Evolutionary conservation across 2,797 vertebrate species (phyloP), one percentile per base, ranked within the genome.

Genomic region (Chelon auratus): DNA sequence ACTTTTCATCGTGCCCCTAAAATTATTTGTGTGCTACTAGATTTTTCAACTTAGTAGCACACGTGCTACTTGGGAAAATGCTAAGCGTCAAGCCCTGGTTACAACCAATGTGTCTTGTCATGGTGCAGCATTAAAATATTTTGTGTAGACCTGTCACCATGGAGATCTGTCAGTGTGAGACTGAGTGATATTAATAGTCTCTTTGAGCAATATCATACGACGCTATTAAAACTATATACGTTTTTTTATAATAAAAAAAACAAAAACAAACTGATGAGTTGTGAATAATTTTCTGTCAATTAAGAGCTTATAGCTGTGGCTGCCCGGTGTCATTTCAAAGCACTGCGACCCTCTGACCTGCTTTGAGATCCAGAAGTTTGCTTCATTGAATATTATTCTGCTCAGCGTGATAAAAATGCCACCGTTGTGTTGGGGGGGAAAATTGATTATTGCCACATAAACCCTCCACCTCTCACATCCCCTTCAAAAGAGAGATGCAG

Each of bases 361-460:
- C 61, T 81, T 55, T 75, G 33, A 81, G 51, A 67, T 58, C 61
- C 42, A 55, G 51, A 72, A 55, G 36, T 82, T 77, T 62, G 48
- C 56, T 59, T 74, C 74, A 75, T 68, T 75, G 57, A 80, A 79
- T 60, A n/a, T 62, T 59, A 62, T 52, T 68, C 54, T 56, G 56
- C 74, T 78, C 63, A 72, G 54, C 30, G 45, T 42, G 24, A 75
- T 74, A 26, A 60, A 78, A 72, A 75, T 26, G 37, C 37, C 36
- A 30, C 52, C 36, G 61, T 70, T 66, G 54, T 68, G 63, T 68
- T 72, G 33, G 22, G 65, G 69, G 42, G 3, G 45, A 39, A 85
- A 89, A 90, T 87, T 84, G 80, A 90, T 88, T 87, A 62, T 75
- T 75, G 72, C 83, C 73, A 82, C 62, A 66, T 48, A 63, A 33